Evolutionary conservation across 1,140 invertebrate genomes (phyloP), one percentile per base, ranked within the genome.

Genomic region (Aphelinus certus): DNA sequence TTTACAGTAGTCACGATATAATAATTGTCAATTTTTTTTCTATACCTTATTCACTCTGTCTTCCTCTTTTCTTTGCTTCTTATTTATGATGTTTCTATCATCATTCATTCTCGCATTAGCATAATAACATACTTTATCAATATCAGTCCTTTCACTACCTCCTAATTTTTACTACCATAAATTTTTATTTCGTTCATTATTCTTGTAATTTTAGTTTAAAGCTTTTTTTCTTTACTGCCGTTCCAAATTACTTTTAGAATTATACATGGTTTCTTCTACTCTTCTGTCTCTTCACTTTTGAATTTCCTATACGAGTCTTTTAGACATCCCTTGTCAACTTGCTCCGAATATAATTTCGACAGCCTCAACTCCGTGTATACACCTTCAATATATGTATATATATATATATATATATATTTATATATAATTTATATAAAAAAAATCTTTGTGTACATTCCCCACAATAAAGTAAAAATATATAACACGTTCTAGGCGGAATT

Each of bases 1-100:
- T 87, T 87, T 87, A 88, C 86, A 87, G 82, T 88, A 87, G 86
- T 86, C 86, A 87, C 84, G 69, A 48, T 67, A 76, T 76, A 83
- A 84, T 76, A 71, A 76, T 62, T 61, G 80, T 84, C 78, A 81
- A 81, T 82, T 81, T 79, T 77, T 78, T 81, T 26, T 78, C 76
- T 78, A 82, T 82, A 80, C 76, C 66, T 79, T 79, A 80, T 60
- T 79, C 72, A 75, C 79, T 73, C 56, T 66, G 6, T 66, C 63
- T 73, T 6, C 48, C 70, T 49, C 60, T 76, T 46, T 66, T 62
- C 26, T 49, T 55, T 45, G 51, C 9, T 48, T 66, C 60, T 9
- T 63, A 10, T 53, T n/a, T 61, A 66, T 71, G 3, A 55, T 48
- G 63, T 61, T 48, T 73, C 56, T 69, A 66, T 67, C 66, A 48